Evolutionary conservation across 1,140 invertebrate genomes (phyloP), one percentile per base, ranked within the genome.

Genomic region (Drosophila lowei): DNA sequence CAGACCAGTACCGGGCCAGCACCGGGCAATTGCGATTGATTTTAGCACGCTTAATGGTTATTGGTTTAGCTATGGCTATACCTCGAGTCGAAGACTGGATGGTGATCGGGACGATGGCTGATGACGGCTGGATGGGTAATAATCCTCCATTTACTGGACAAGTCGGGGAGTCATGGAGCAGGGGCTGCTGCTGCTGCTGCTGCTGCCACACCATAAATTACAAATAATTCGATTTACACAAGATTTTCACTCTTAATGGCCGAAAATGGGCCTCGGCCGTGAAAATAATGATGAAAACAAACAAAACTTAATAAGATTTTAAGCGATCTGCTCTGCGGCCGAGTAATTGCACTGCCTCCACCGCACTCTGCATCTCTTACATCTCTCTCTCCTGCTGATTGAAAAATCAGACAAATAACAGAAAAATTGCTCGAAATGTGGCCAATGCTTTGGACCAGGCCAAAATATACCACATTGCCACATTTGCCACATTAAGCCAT

Each of bases 171-270:
- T 11, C 9, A 11, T 34, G 30, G 30, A 11, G 28, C 8, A 9
- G 34, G 11, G 34, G 11, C 9, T 8, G 34, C 2, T 3, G 34
- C 30, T 1, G 30, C 28, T 55, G 23, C 59, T 41, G 43, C 50
- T 34, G 63, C 81, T 88, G 83, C 83, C 83, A 88, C 78, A 88
- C 83, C 83, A 88, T 88, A 88, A 88, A 88, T 88, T 88, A 88
- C 83, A 88, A 88, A 88, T 88, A 88, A 88, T 88, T 88, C 83
- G 83, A 88, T 88, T 88, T 88, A 88, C 83, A 88, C 83, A 88
- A 88, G 83, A 89, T 88, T 88, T 88, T 88, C 83, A 83, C 83
- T 88, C 83, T 86, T 86, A 86, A 86, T 88, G 81, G 81, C 78
- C 81, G 83, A 86, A 86, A 86, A 86, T 86, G 83, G 75, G 72